Percentiles rank a stretch among this genome's conserved stretches.
These are phyloP conservation scores for Tineola bisselliella DNA, from an alignment of 2,888 invertebrate genomes.

Conservation along the genomic window DNA sequence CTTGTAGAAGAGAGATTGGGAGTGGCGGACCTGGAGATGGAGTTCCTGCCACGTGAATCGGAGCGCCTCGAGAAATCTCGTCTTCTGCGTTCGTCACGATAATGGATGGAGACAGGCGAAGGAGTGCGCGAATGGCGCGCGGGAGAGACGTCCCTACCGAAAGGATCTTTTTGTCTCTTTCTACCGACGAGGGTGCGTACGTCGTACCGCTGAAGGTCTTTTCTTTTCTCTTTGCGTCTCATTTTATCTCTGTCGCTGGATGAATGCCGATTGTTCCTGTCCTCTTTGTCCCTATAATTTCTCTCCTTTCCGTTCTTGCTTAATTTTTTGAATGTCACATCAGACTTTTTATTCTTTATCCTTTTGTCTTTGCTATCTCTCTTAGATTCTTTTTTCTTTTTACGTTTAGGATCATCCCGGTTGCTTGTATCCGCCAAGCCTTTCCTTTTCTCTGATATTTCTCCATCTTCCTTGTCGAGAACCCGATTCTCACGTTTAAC, in stretches of 20 bases:
- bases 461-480: conserved; percentile 65
- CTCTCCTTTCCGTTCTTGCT: conserved; percentile 80
- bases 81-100: conserved; percentile 19
- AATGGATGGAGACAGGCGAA: conserved; percentile 19
- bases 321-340: conserved; percentile 79
- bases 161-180: conserved; percentile 76
- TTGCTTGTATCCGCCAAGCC: conserved; percentile 24
- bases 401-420: conserved; percentile 47
- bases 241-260: conserved; percentile 25
- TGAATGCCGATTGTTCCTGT: conserved; percentile 20
- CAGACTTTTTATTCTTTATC: conserved; percentile 60
- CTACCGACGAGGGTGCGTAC: conserved; percentile 81
- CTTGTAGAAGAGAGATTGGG: conserved; percentile 26
- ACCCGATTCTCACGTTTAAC: conserved; percentile 47
- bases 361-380: conserved; percentile 54
- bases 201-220: conserved; percentile 85
- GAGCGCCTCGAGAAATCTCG: conserved; percentile 15
- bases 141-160: conserved; percentile 76
- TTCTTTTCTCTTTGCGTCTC: conserved; percentile 68
- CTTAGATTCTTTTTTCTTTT: conserved; percentile 64
- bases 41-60: conserved; percentile 21
- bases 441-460: conserved; percentile 61
- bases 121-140: conserved; percentile 18
- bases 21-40: conserved; percentile 22
- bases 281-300: conserved; percentile 71